Evolutionary conservation across 2,888 invertebrate genomes (phyloP), one percentile per base, ranked within the genome.

Genomic region (Halocaridina rubra): DNA sequence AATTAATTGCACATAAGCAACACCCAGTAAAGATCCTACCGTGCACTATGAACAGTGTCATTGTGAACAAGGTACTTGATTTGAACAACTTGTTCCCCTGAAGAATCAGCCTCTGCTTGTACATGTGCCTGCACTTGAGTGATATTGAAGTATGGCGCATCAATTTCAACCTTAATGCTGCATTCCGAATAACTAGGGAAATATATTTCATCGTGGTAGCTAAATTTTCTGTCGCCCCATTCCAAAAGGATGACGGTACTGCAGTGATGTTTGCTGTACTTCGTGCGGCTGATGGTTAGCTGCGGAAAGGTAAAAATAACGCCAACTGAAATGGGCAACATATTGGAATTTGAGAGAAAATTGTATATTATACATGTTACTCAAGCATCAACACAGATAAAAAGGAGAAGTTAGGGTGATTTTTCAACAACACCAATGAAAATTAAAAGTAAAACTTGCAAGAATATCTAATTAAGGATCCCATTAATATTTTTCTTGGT

Each of bases 161-260:
- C 57, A 16, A 84, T 27, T 64, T 77, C 72, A n/a, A 84, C 24
- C 27, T 32, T 72, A 3, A 84, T 24, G 13, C 32, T 53, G 32
- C 61, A 79, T 7, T 78, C 75, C 2, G 32, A 16, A 16, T 74
- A 24, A 33, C 74, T 80, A 4, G 67, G 79, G 57, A 84, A 75
- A 61, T 33, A 53, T 2, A 84, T 69, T n/a, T 84, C 79, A 33
- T 84, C 84, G 19, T 32, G 74, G 74, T 84, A 84, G 64, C 29
- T 74, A 27, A 84, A 75, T 22, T 29, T 53, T 29, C 69, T 39
- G 29, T 74, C 74, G 27, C 75, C 84, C 84, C 84, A 84, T 4
- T 30, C 74, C 3, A 84, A 64, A 57, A 16, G 29, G 27, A 80
- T 53, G n/a, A 74, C 69, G 10, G 84, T 79, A 24, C 46, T 33